Conservation (phyloP, 2,113 vertebrate species). For the Pelmatolapia mariae region DNA sequence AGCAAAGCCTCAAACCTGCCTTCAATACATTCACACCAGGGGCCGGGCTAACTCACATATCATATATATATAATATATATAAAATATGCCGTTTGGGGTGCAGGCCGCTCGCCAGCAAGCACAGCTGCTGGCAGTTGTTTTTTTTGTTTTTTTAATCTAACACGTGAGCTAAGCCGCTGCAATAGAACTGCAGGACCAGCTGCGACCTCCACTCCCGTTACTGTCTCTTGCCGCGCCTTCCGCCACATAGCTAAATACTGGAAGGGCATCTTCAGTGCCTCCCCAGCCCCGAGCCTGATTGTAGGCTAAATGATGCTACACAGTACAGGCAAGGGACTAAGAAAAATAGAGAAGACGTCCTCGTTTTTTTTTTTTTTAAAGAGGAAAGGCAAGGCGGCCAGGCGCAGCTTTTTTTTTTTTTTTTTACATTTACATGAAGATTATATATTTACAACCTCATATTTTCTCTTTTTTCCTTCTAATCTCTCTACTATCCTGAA, state of each 20-base stretch:
- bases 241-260: constrained; percentile 23
- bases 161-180: constrained; percentile 63
- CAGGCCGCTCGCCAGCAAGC: constrained; percentile 60
- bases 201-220: constrained; percentile 54
- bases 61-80: constrained; percentile 84
- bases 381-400: constrained; percentile 42
- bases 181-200: constrained; percentile 77
- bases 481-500: constrained; percentile 51
- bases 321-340: constrained; percentile 5
- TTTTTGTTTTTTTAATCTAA: neutral
- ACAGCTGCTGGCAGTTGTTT: constrained; percentile 53
- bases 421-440: constrained; percentile 71
- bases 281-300: neutral
- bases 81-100: constrained; percentile 75
- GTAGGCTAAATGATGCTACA: constrained; percentile 44
- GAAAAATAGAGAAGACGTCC: neutral
- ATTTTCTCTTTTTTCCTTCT: constrained; percentile 40
- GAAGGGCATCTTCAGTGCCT: neutral
- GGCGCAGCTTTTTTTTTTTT: constrained; percentile 50
- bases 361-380: neutral
- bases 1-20: constrained; percentile 28
- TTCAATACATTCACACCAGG: constrained; percentile 56
- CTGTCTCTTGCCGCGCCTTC: constrained; percentile 65
- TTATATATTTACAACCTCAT: constrained; percentile 79
- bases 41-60: constrained; percentile 80